phyloP scores from a whole-genome alignment of 2,888 invertebrate species.

The Mesorhabditis spiculigera region DNA sequence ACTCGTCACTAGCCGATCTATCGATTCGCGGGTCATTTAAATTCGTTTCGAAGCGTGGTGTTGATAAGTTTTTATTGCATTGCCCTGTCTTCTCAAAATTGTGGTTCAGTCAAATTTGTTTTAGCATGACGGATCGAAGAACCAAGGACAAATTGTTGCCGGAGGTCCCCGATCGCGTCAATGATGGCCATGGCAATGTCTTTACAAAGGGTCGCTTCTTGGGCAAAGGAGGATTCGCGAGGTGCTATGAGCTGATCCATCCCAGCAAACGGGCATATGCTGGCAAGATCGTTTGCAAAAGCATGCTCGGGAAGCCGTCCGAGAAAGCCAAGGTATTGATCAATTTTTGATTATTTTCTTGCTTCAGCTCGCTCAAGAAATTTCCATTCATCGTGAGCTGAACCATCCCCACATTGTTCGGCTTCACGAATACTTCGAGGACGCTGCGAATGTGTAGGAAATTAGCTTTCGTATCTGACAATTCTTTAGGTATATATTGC shows the following conservation, averaged over 20 bases:
- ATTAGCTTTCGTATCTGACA: conserved; percentile 72
- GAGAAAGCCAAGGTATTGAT: conserved; percentile 87
- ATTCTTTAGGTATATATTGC: conserved; percentile 72
- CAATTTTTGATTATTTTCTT: neutral
- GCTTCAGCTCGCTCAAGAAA: conserved; percentile 72
- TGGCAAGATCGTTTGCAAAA: conserved; percentile 93
- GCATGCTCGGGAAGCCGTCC: conserved; percentile 82
- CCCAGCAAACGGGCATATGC: conserved; percentile 64
- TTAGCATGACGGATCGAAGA: too few relatives aligned
- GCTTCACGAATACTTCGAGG: conserved; percentile 92
- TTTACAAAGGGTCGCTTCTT: conserved; percentile 60
- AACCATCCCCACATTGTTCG: conserved; percentile 86
- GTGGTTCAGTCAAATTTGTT: too few relatives aligned
- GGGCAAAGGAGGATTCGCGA: conserved; percentile 60
- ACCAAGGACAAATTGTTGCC: too few relatives aligned
- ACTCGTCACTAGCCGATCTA: too few relatives aligned
- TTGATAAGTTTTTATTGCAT: too few relatives aligned
- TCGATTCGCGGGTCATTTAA: too few relatives aligned
- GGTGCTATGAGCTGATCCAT: conserved; percentile 86
- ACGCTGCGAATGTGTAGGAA: conserved; percentile 79
- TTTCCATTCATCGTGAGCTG: conserved; percentile 84
- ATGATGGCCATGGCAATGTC: conserved; percentile 57
- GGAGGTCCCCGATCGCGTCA: neutral
- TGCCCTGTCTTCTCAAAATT: too few relatives aligned
- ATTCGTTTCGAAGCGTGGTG: too few relatives aligned